Evolutionary conservation across 2,797 vertebrate species (phyloP).

Genomic region (Eulemur coronatus): DNA sequence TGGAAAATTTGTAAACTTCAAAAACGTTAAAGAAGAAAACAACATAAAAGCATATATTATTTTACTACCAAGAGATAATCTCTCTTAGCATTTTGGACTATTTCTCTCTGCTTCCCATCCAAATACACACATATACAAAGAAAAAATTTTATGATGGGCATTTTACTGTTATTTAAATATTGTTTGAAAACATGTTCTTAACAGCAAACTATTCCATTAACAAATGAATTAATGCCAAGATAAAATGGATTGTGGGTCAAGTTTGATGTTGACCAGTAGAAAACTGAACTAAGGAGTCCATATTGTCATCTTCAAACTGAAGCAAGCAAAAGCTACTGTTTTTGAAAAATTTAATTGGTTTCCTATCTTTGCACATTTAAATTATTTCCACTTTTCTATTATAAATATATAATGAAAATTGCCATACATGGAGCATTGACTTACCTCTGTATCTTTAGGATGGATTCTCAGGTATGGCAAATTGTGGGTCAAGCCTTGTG

Average conservation of each 20-base stretch:
- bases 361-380: not conserved
- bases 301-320: not conserved
- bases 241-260: not conserved
- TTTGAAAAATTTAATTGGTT: not conserved
- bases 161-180: not conserved
- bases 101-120: not conserved
- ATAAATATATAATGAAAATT: not conserved
- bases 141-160: not conserved
- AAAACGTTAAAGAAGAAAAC: not conserved
- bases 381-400: not conserved
- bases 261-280: not conserved
- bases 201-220: not conserved
- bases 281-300: not conserved
- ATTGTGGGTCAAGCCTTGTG: not conserved
- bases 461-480: not conserved
- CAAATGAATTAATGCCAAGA: not conserved
- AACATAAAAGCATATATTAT: not conserved
- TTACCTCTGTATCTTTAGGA: not conserved
- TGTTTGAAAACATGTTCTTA: not conserved
- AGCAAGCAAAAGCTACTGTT: not conserved
- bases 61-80: not conserved
- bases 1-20: not conserved
- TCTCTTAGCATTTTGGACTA: not conserved
- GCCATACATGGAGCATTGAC: not conserved
- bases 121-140: not conserved